phyloP scores from a whole-genome alignment of 1,140 invertebrate species.

The Hylaeus anthracinus region DNA sequence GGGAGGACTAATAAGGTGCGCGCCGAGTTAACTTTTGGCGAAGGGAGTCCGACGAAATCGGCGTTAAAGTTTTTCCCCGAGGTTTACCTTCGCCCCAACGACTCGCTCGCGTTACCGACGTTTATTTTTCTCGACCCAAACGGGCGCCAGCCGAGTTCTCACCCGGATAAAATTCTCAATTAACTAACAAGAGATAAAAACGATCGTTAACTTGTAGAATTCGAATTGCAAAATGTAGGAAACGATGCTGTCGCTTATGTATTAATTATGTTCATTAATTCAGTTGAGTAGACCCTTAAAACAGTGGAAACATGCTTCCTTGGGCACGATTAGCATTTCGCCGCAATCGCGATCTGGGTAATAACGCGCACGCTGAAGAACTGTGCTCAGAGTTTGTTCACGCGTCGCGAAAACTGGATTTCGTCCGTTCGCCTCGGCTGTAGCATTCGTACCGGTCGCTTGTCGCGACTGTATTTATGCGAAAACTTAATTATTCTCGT shows the following conservation, averaged over 20 bases:
- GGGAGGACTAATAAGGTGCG: background rate
- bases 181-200: too few relatives aligned
- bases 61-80: background rate
- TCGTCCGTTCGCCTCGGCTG: background rate
- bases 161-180: too few relatives aligned
- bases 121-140: too few relatives aligned
- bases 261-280: too few relatives aligned
- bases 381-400: background rate
- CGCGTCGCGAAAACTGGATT: background rate
- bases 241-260: too few relatives aligned
- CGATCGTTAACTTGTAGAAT: too few relatives aligned
- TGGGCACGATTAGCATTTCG: background rate
- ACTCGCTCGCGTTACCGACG: background rate
- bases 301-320: background rate
- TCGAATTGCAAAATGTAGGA: too few relatives aligned
- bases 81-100: background rate
- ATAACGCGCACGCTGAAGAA: background rate
- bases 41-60: background rate
- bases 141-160: too few relatives aligned
- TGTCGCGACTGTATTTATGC: constrained; percentile 29
- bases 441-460: background rate
- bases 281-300: background rate
- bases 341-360: background rate
- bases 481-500: constrained; percentile 28
- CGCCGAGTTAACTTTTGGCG: constrained; percentile 1